A percentile compares a stretch with the other conserved stretches of the same genome.
Evolutionary conservation across 64 coral and sea anemone genomes (phyloP).

Genomic region (Actinia tenebrosa): DNA sequence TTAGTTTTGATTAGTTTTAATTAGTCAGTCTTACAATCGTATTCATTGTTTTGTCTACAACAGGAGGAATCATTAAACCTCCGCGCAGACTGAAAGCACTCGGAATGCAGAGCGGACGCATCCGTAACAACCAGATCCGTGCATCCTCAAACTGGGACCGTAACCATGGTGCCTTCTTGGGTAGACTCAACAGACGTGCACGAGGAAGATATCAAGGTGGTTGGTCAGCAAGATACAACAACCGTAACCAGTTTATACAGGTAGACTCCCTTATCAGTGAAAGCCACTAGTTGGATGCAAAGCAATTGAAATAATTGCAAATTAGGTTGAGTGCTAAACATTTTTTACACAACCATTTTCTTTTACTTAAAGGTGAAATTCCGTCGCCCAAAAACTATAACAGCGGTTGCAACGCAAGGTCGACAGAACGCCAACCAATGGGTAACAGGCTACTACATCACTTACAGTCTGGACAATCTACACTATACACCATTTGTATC

Average conservation of each 20-base stretch:
- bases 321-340: too few relatives aligned
- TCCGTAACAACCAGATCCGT: conserved; percentile 48
- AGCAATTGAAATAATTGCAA: too few relatives aligned
- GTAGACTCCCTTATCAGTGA: background rate
- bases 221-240: conserved; percentile 42
- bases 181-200: conserved; percentile 39
- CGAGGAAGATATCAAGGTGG: background rate
- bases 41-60: background rate
- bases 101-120: conserved; percentile 50
- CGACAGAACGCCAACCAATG: too few relatives aligned
- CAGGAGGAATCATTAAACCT: background rate
- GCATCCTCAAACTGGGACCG: conserved; percentile 42
- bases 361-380: too few relatives aligned
- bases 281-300: too few relatives aligned
- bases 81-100: background rate
- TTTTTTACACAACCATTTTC: too few relatives aligned
- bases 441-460: too few relatives aligned
- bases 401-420: too few relatives aligned
- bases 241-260: conserved; percentile 53
- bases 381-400: too few relatives aligned
- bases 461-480: too few relatives aligned
- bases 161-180: conserved; percentile 27
- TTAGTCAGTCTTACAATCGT: too few relatives aligned
- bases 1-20: background rate
- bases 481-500: too few relatives aligned